phyloP scores from a whole-genome alignment of 1,140 invertebrate genomes.

The Ephestia elutella region DNA sequence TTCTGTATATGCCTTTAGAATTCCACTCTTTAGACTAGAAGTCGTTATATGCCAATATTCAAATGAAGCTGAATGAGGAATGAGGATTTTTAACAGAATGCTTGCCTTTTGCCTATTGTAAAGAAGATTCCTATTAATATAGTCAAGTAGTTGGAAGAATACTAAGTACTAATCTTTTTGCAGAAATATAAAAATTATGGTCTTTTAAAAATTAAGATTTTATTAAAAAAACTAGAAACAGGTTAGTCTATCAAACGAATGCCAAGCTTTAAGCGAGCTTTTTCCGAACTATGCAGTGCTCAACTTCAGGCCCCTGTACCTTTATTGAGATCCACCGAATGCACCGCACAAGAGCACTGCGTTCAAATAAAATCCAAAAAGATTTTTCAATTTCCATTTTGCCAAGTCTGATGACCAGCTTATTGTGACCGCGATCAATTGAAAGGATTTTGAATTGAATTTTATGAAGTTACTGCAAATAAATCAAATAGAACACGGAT shows the following conservation, averaged over 20 bases:
- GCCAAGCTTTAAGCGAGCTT: neutral
- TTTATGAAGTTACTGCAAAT: neutral
- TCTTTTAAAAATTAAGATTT: neutral
- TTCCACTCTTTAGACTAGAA: too few relatives aligned
- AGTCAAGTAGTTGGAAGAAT: too few relatives aligned
- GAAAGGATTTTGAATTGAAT: neutral
- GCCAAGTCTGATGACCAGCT: slow-evolving; percentile 5
- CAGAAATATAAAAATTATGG: too few relatives aligned
- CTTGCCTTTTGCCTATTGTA: too few relatives aligned
- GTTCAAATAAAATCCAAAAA: slow-evolving; percentile 12
- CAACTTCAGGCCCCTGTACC: neutral
- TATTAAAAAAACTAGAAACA: neutral
- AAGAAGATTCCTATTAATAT: too few relatives aligned
- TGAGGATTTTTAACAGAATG: too few relatives aligned
- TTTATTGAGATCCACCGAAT: slow-evolving; percentile 5
- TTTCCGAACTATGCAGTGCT: neutral
- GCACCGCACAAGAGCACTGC: slow-evolving; percentile 2
- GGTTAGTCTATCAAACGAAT: neutral
- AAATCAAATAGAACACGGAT: too few relatives aligned
- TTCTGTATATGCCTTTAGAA: too few relatives aligned
- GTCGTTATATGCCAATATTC: neutral
- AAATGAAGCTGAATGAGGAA: neutral
- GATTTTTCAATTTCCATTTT: slow-evolving; percentile 14
- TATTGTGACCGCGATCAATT: slow-evolving; percentile 5
- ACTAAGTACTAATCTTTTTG: neutral